Evolutionary conservation across 2,888 invertebrate species (phyloP).

Genomic region (Tetragonula carbonaria): DNA sequence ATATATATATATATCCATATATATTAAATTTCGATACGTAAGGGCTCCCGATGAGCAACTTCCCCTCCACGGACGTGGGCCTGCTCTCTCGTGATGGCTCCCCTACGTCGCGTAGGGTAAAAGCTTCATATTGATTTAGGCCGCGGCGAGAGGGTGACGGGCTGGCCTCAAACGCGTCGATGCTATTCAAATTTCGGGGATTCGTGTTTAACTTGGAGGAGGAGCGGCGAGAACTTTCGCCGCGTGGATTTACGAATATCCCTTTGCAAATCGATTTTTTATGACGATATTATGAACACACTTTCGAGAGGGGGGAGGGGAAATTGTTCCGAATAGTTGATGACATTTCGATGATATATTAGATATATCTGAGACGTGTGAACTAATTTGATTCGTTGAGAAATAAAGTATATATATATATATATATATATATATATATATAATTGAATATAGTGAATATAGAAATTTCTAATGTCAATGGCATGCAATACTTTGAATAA

Average conservation of each 20-base stretch:
- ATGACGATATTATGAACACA: neutral
- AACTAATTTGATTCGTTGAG: neutral
- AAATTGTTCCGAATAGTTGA: neutral
- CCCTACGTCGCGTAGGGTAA: conserved; percentile 51
- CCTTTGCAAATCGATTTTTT: conserved; percentile 34
- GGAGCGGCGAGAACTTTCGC: conserved; percentile 23
- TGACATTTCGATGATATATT: neutral
- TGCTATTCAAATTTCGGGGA: conserved; percentile 70
- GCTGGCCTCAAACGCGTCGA: conserved; percentile 55
- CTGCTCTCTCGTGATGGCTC: conserved; percentile 41
- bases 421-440: too few relatives aligned
- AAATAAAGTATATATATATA: neutral
- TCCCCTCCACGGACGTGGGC: conserved; percentile 43
- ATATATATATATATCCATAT: conserved; percentile 24
- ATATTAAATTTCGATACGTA: conserved; percentile 55
- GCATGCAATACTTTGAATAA: too few relatives aligned
- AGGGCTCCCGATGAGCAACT: conserved; percentile 28
- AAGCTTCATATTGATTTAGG: conserved; percentile 72
- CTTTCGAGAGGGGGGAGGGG: too few relatives aligned
- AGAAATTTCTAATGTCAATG: too few relatives aligned
- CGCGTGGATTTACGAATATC: conserved; percentile 29
- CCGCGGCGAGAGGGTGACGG: conserved; percentile 51
- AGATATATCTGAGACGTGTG: neutral
- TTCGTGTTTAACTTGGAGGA: conserved; percentile 54
- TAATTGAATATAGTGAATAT: neutral